Percentiles rank a stretch among this genome's conserved stretches.
These are phyloP conservation scores for Onychostoma macrolepis DNA, from an alignment of 2,113 vertebrate genomes.

Conservation along the genomic window DNA sequence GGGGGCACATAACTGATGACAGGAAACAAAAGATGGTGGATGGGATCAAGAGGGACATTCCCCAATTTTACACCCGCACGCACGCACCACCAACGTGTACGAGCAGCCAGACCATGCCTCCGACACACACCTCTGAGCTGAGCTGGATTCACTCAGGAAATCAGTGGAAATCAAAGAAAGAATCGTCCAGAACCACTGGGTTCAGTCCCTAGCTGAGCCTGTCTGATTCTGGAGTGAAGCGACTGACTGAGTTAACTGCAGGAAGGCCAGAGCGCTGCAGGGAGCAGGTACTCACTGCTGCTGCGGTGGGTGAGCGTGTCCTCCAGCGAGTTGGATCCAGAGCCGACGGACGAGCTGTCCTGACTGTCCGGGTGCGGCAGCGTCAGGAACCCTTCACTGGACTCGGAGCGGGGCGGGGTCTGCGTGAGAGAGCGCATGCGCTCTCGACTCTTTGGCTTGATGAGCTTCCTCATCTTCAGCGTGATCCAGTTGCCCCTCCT, in stretches of 20 bases:
- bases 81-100: neutral
- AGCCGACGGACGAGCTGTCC: slow-evolving; percentile 95
- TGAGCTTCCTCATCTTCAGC: slow-evolving; percentile 96
- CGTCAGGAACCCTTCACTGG: slow-evolving; percentile 87
- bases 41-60: neutral
- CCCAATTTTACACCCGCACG: neutral
- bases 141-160: neutral
- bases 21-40: neutral
- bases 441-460: slow-evolving; percentile 93
- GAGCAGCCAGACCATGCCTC: neutral
- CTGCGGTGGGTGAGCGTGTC: slow-evolving; percentile 89
- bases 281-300: slow-evolving; percentile 86
- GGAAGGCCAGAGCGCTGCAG: neutral
- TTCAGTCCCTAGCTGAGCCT: neutral
- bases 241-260: neutral
- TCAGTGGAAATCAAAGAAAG: neutral
- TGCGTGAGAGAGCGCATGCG: slow-evolving; percentile 89
- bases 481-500: slow-evolving; percentile 99
- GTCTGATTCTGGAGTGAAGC: neutral
- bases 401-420: slow-evolving; percentile 90
- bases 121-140: neutral
- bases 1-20: neutral
- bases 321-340: slow-evolving; percentile 94
- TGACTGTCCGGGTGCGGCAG: slow-evolving; percentile 89
- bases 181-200: neutral